A percentile compares a stretch with the other conserved stretches of the same genome.
Conservation (phyloP, 2,797 vertebrate genomes). For the Coluber constrictor region DNA sequence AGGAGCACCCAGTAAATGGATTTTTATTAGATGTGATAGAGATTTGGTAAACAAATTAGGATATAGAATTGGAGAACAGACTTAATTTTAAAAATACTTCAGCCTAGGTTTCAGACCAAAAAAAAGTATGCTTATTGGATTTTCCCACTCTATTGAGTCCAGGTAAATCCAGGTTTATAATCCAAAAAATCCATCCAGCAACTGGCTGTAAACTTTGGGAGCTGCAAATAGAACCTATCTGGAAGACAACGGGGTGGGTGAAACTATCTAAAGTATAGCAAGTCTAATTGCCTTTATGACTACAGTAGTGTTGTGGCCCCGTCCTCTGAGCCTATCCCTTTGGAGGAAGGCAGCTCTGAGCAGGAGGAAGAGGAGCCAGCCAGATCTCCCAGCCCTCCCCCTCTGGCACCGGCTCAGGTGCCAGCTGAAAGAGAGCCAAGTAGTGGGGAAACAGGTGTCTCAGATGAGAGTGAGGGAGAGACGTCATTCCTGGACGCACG, state of each 20-base stretch:
- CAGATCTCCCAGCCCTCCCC: no score
- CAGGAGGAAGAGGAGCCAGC: no score
- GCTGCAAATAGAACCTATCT: not conserved
- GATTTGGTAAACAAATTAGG: not conserved
- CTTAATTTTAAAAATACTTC: not conserved
- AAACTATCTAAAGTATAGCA: not conserved
- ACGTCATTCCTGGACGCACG: no score
- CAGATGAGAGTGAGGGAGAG: no score
- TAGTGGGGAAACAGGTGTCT: no score
- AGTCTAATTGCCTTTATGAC: not conserved
- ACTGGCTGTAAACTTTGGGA: not conserved
- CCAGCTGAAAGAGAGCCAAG: no score
- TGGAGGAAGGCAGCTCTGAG: no score
- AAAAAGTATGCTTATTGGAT: not conserved
- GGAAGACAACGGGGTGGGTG: fast-evolving
- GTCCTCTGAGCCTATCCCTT: no score
- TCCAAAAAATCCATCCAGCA: not conserved
- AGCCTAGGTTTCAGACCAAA: not conserved
- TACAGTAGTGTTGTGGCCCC: no score
- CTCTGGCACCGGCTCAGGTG: no score
- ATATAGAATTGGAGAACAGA: not conserved
- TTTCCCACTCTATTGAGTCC: not conserved
- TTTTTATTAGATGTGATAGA: not conserved
- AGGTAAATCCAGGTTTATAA: not conserved
- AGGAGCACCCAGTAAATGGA: not conserved